These are phyloP conservation scores for Sebastes wilsoni DNA, from an alignment of 2,797 vertebrate species.

Conservation along the genomic window DNA sequence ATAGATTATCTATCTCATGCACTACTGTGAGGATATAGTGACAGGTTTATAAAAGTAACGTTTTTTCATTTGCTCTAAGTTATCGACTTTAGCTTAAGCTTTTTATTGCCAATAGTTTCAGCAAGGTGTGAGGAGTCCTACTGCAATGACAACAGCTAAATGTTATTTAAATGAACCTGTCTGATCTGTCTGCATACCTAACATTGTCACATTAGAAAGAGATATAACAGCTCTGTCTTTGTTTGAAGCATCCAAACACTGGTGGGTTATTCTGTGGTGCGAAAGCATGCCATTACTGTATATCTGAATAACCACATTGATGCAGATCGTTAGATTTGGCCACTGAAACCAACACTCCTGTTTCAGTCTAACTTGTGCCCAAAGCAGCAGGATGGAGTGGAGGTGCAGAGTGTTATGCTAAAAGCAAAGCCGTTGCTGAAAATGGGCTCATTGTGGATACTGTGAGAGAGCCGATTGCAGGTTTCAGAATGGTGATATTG, in stretches of 20 bases:
- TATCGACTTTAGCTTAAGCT: background rate
- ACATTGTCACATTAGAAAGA: background rate
- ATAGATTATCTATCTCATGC: background rate
- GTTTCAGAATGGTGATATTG: conserved; percentile 35
- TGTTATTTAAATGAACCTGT: background rate
- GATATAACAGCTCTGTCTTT: background rate
- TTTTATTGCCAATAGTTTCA: background rate
- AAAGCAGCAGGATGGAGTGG: conserved; percentile 11
- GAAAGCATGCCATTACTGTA: background rate
- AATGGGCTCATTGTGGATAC: conserved; percentile 30
- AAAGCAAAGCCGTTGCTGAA: conserved; percentile 33
- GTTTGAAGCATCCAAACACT: background rate
- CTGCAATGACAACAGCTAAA: background rate
- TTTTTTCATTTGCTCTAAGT: background rate
- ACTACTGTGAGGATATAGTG: background rate
- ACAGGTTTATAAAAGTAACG: no score
- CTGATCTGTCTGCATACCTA: background rate
- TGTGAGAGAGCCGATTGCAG: conserved; percentile 27
- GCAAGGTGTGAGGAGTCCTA: background rate
- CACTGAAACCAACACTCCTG: background rate
- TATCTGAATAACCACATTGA: background rate
- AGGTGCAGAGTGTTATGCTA: conserved; percentile 11
- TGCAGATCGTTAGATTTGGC: conserved; percentile 21
- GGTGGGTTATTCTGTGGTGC: background rate
- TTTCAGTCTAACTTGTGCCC: background rate